Evolutionary conservation across 1,140 invertebrate species (phyloP).

Genomic region (Pseudoatta argentina): DNA sequence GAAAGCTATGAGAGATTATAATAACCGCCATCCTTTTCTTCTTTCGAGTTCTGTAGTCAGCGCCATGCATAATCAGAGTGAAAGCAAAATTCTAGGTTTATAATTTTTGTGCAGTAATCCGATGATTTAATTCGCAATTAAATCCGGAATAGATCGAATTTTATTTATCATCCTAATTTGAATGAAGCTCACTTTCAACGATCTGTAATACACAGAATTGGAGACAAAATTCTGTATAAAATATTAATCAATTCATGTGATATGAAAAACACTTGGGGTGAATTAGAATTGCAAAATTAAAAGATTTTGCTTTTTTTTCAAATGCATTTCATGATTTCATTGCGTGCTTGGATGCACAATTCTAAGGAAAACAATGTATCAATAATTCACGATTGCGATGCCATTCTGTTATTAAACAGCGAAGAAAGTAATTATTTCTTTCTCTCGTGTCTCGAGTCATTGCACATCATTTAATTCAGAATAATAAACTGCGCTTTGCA

Average conservation of each 20-base stretch:
- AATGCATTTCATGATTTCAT: neutral
- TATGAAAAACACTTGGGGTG: neutral
- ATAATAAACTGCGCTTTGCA: slow-evolving; percentile 17
- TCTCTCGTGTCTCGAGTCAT: slow-evolving; percentile 35
- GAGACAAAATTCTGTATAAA: neutral
- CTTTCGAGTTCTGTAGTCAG: neutral
- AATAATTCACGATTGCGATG: neutral
- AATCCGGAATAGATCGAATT: neutral
- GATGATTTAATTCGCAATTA: neutral
- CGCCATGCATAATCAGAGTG: neutral
- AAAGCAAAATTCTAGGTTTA: neutral
- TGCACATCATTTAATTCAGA: slow-evolving; percentile 12
- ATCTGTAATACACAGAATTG: neutral
- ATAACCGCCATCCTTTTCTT: neutral
- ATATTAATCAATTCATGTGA: neutral
- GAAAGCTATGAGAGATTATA: slow-evolving; percentile 4
- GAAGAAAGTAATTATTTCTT: slow-evolving; percentile 17
- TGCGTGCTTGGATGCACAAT: neutral
- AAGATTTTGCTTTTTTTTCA: neutral
- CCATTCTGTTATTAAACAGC: neutral
- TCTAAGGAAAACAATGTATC: slow-evolving; percentile 7
- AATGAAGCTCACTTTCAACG: neutral
- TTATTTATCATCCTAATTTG: neutral
- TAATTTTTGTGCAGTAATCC: slow-evolving; percentile 17
- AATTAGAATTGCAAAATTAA: neutral